Base-by-base conservation (phyloP, 1,140 invertebrate species). In the Aphidius ervi region DNA sequence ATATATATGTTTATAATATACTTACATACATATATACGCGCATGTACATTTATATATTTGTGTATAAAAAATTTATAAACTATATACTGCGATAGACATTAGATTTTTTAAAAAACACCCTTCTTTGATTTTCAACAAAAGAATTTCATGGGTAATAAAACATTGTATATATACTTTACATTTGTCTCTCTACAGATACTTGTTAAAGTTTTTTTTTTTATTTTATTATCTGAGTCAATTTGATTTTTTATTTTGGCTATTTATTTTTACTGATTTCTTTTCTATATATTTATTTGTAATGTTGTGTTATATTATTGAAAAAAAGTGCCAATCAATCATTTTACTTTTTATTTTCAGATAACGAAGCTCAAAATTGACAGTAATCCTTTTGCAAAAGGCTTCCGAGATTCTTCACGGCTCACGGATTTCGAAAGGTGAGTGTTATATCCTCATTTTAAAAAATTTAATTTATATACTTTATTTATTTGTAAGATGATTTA, bases 351-450 rank as follows among this genome's bases (percentile, higher is more conserved):
- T 67, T 89, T 84, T 65, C 86, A 94, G 91, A 96, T 96, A 70
- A 96, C 93, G 63, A 95, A 89, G 84, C 74, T 92, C 71, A 92
- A 92, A 81, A 92, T 92, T 68, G 89, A 92, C 80, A 90, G 88
- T 79, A 92, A 92, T 80, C 90, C 90, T 56, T 92, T 92, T 74
- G 90, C 90, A 68, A 92, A 92, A 80, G 90, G 90, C 56, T 92
- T 92, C 71, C 77, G 90, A 56, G 90, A 92, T 70, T 93, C 91
- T 9, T 91, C 90, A 9, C 79, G 91, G 56, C 86, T 97, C 50
- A 95, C 93, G 53, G 91, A 93, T 68, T 88, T 93, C 70, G 91
- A 93, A 78, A 87, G 88, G 89, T 90, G 82, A 83, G 79, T 74
- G 59, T 57, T 65, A 59, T 50, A 59, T 50, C 48, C 9, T 49